phyloP scores from a whole-genome alignment of 2,113 vertebrate species.

The Cyanistes caeruleus region DNA sequence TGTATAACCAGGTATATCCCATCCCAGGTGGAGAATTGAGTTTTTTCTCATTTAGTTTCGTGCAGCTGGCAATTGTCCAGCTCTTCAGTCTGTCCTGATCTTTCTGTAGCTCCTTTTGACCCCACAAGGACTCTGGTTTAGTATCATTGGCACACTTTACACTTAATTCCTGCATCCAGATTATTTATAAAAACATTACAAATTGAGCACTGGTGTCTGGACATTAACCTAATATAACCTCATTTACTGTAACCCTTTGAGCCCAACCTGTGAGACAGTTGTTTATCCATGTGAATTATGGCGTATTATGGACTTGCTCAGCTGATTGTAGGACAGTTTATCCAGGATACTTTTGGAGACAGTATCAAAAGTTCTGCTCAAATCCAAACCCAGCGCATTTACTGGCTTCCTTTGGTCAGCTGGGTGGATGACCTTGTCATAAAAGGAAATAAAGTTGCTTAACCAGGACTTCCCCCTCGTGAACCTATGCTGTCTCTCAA shows the following conservation, averaged over 20 bases:
- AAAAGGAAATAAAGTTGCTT: neutral
- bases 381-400: neutral
- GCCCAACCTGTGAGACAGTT: neutral
- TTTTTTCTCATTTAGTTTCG: neutral
- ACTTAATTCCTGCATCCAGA: neutral
- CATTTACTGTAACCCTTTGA: neutral
- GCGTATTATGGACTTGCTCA: neutral
- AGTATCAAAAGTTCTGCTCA: neutral
- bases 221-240: neutral
- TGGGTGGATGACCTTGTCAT: neutral
- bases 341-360: neutral
- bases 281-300: neutral
- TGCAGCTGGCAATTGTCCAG: neutral
- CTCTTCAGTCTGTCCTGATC: neutral
- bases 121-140: accelerated
- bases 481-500: neutral
- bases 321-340: neutral
- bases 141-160: neutral
- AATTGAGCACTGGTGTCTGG: neutral
- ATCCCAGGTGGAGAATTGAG: neutral
- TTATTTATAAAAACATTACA: neutral
- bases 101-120: neutral
- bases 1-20: neutral
- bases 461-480: neutral
- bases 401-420: neutral